These are phyloP conservation scores for Oasisia sp. DNA, from an alignment of 2,888 invertebrate species.

Conservation along the genomic window DNA sequence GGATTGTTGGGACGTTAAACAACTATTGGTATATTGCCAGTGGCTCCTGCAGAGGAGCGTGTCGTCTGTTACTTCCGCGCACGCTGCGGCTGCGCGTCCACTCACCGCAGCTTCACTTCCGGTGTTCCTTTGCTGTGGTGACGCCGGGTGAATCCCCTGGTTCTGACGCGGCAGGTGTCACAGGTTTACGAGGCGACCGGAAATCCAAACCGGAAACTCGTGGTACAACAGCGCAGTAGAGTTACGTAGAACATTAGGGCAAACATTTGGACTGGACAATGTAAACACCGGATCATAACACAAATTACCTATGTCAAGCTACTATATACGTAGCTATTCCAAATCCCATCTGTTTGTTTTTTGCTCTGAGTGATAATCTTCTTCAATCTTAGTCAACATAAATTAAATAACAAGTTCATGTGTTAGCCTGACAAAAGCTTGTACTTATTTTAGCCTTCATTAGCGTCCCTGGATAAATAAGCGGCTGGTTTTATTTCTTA, in stretches of 20 bases:
- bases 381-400: too few relatives aligned
- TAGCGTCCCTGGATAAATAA: too few relatives aligned
- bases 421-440: too few relatives aligned
- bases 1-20: too few relatives aligned
- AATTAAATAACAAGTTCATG: too few relatives aligned
- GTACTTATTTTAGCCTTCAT: too few relatives aligned
- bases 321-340: background rate
- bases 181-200: background rate
- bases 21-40: too few relatives aligned
- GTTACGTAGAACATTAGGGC: background rate
- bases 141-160: background rate
- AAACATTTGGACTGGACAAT: background rate
- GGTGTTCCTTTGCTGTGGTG: background rate
- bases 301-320: background rate
- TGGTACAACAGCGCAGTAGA: background rate
- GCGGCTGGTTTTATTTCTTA: too few relatives aligned
- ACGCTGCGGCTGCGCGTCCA: background rate
- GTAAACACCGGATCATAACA: background rate
- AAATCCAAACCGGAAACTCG: background rate
- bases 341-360: too few relatives aligned
- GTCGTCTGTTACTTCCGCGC: background rate
- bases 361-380: too few relatives aligned
- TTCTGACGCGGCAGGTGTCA: background rate
- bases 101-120: background rate
- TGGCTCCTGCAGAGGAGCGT: background rate